These are phyloP conservation scores for Sula dactylatra DNA, from an alignment of 2,113 vertebrate genomes.

Conservation along the genomic window DNA sequence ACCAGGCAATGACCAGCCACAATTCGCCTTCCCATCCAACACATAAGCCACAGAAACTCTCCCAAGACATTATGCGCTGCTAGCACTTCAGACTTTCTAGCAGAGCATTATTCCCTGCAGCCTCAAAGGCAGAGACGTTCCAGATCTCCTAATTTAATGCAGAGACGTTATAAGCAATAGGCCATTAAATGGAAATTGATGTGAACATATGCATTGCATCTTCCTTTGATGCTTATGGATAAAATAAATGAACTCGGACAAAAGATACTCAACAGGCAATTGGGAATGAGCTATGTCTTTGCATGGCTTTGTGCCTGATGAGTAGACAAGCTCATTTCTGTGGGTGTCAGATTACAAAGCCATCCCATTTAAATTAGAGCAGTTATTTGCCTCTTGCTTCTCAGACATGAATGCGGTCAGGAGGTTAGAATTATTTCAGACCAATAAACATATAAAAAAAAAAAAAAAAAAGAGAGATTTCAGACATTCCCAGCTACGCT, in stretches of 20 bases:
- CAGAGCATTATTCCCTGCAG: neutral
- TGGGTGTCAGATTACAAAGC: constrained; percentile 18
- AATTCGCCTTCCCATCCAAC: neutral
- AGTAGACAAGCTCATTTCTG: neutral
- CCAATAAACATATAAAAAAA: neutral
- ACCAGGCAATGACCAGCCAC: neutral
- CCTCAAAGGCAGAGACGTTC: neutral
- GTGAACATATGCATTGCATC: neutral
- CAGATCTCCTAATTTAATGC: constrained; percentile 9
- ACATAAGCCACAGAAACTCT: neutral
- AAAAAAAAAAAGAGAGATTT: no score
- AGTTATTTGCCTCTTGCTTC: constrained; percentile 37
- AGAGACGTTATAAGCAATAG: neutral
- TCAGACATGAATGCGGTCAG: neutral
- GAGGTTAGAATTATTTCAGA: constrained; percentile 43
- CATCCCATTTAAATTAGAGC: constrained; percentile 14
- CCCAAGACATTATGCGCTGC: neutral
- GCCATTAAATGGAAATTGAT: neutral
- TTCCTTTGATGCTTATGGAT: neutral
- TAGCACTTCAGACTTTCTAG: neutral
- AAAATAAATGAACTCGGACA: neutral
- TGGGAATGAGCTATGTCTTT: neutral
- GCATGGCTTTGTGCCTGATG: neutral
- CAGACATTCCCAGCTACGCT: neutral
- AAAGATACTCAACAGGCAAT: neutral